phyloP scores from a whole-genome alignment of 2,888 invertebrate genomes.

The Lamproptera curius region DNA sequence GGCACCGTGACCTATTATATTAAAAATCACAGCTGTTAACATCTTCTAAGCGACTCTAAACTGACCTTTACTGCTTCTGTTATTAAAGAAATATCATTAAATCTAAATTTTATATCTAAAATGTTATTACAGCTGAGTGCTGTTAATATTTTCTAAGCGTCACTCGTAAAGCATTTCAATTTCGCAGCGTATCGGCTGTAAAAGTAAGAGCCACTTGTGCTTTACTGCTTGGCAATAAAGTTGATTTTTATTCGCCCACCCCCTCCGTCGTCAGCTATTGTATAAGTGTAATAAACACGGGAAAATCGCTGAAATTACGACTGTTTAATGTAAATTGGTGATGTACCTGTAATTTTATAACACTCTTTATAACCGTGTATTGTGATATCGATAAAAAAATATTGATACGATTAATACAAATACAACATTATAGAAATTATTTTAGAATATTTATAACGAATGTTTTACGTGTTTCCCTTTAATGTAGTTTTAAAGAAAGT shows the following conservation, averaged over 20 bases:
- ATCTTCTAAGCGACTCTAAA: too few species aligned
- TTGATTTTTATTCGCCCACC: constrained; percentile 39
- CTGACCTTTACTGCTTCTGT: too few species aligned
- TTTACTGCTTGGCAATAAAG: constrained; percentile 47
- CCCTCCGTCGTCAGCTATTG: constrained; percentile 28
- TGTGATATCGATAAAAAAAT: too few species aligned
- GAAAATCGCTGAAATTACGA: constrained; percentile 35
- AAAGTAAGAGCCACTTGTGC: constrained; percentile 48
- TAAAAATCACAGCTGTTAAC: too few species aligned
- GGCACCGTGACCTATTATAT: too few species aligned
- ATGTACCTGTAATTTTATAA: constrained; percentile 10
- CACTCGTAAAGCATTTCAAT: constrained; percentile 26
- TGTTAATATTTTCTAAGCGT: constrained; percentile 15
- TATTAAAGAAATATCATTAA: too few species aligned
- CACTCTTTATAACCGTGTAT: too few species aligned
- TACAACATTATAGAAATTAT: too few species aligned
- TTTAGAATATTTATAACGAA: too few species aligned
- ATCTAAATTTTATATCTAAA: neutral
- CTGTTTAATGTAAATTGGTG: constrained; percentile 13
- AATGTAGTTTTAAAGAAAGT: too few species aligned
- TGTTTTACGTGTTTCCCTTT: too few species aligned
- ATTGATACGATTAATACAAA: too few species aligned
- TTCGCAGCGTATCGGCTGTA: constrained; percentile 35
- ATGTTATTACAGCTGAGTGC: neutral
- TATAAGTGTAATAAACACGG: constrained; percentile 38